These are phyloP conservation scores for Botia kubotai DNA, from an alignment of 2,797 vertebrate species.

Conservation along the genomic window DNA sequence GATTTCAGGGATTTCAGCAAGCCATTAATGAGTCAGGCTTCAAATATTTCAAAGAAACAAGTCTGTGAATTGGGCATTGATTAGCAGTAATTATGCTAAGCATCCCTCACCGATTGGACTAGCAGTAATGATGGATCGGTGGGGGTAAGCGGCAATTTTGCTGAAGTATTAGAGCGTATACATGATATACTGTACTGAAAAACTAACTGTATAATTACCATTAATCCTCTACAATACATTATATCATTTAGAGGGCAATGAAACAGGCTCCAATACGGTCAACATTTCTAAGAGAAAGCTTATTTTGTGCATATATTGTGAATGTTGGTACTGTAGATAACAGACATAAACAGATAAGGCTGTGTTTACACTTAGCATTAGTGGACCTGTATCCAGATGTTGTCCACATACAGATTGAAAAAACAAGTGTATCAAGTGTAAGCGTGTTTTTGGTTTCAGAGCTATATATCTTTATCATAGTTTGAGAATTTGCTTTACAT, in stretches of 20 bases:
- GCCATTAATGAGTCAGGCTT: constrained; percentile 50
- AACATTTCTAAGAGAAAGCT: background rate
- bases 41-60: constrained; percentile 44
- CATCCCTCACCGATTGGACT: constrained; percentile 35
- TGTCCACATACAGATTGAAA: too few relatives aligned
- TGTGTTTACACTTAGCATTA: too few relatives aligned
- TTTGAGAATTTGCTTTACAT: too few relatives aligned
- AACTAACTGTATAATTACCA: background rate
- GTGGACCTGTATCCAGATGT: too few relatives aligned
- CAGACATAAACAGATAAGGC: constrained; percentile 3
- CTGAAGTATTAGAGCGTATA: constrained; percentile 16
- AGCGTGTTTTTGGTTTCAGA: too few relatives aligned
- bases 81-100: constrained; percentile 54
- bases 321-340: background rate
- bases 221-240: background rate
- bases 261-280: background rate
- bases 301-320: background rate
- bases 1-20: constrained; percentile 55
- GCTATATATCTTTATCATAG: too few relatives aligned
- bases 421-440: too few relatives aligned
- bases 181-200: background rate
- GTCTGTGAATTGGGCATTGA: constrained; percentile 45
- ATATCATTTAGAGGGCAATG: background rate
- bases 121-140: constrained; percentile 33
- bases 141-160: constrained; percentile 20